Evolutionary conservation across 2,888 invertebrate genomes (phyloP), one percentile per base, ranked within the genome.

Genomic region (Hermodice carunculata): DNA sequence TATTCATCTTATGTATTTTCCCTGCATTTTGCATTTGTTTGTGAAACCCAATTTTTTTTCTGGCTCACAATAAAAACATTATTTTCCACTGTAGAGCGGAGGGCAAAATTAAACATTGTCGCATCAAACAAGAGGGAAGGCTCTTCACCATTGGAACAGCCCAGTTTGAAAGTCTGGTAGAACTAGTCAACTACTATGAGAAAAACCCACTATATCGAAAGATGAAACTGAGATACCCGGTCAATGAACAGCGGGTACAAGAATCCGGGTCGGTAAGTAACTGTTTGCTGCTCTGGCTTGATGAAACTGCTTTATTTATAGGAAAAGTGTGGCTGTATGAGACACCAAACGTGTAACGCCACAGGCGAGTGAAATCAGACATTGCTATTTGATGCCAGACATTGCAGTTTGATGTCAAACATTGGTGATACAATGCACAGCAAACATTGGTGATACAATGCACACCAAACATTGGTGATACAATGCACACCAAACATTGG

Each of bases 151-250:
- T 97, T 69, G 96, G 98, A 34, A 92, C 92, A 0, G 93, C 94
- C 34, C 93, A 94, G 81, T 99, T 98, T 87, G 98, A 98, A 87
- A 96, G 94, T 80, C 88, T 99, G n/a, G 93, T 96, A 0, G 96
- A 97, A 78, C 88, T 99, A 68, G 94, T 99, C 3, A 91, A 91
- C 67, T 95, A 95, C 86, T 99, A 97, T 83, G 94, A 94, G 85
- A 92, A 92, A 64, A 91, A 95, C 87, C 94, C 97, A 0, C 88
- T 99, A 6, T 98, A 98, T 85, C 92, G 93, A 78, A 94, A 93
- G 83, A 93, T 97, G 19, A 95, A 93, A 80, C 89, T 99, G 3
- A 91, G 91, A 79, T 92, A 91, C 56, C 77, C 86, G 3, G 85
- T 85, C 61, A 84, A 78, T 61, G 71, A 80, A 22, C 66, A 70